These are phyloP conservation scores for Drosophila macrothrix DNA, from an alignment of 2,888 invertebrate species.

Conservation along the genomic window DNA sequence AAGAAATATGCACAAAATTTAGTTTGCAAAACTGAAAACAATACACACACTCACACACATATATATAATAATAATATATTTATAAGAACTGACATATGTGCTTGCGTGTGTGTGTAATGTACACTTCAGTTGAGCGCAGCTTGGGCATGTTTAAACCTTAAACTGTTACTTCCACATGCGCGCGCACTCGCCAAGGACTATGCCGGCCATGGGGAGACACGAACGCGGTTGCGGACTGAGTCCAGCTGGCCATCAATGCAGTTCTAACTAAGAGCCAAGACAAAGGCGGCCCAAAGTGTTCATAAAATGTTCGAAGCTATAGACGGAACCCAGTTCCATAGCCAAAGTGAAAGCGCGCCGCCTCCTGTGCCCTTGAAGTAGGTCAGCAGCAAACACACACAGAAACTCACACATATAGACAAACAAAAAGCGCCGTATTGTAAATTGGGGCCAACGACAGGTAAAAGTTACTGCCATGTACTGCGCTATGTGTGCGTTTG, in stretches of 20 bases:
- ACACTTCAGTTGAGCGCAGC: constrained; percentile 57
- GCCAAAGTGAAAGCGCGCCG: constrained; percentile 54
- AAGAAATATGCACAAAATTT: constrained; percentile 63
- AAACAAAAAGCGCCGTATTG: constrained; percentile 52
- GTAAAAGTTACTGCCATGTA: constrained; percentile 64
- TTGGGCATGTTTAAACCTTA: constrained; percentile 77
- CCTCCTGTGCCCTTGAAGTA: constrained; percentile 52
- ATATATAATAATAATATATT: not conserved
- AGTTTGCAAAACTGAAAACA: constrained; percentile 69
- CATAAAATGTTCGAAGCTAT: constrained; percentile 66
- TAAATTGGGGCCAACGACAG: constrained; percentile 66
- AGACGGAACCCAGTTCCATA: constrained; percentile 35
- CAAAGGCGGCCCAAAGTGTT: constrained; percentile 73
- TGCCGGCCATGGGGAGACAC: constrained; percentile 4
- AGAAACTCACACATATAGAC: constrained; percentile 10
- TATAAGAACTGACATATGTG: not conserved
- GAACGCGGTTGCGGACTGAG: constrained; percentile 34
- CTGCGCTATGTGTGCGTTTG: constrained; percentile 3
- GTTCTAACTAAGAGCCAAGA: constrained; percentile 70
- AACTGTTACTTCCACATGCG: constrained; percentile 78
- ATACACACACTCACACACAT: constrained; percentile 16
- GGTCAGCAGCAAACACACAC: constrained; percentile 50
- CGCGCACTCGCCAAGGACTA: constrained; percentile 43
- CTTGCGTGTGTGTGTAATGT: constrained; percentile 22
- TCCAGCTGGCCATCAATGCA: constrained; percentile 73